Evolutionary conservation across 2,888 invertebrate species (phyloP), one percentile per base, ranked within the genome.

Genomic region (Pyrochroa serraticornis): DNA sequence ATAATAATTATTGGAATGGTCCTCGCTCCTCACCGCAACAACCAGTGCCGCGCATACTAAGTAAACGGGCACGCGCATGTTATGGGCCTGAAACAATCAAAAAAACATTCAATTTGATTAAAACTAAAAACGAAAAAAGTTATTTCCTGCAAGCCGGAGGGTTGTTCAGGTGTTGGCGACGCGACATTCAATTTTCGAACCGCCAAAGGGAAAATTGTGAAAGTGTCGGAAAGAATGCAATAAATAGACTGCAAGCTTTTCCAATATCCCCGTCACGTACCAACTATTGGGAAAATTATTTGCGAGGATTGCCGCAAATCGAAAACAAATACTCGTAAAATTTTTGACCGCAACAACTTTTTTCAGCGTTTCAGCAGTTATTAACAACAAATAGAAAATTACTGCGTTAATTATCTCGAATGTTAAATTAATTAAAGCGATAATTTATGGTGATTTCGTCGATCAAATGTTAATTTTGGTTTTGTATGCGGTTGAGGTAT

Each of bases 51-150:
- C 77, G 69, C 75, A 77, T 63, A 77, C 71, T 42, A 77, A 61
- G 71, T 77, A 78, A 63, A 77, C 69, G 67, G 76, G 74, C 62
- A 75, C 72, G 63, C 74, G 76, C 78, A 78, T 78, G 64, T 49
- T 77, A 65, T 58, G 64, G 55, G 62, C 60, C 71, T 75, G 70
- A 9, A 73, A 72, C 10, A 55, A 50, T 8, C 31, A 43, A 39
- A 58, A 53, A 39, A 12, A 39, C n/a, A 22, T 22, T 5, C 22
- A 39, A 3, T 39, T 10, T 39, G 12, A 39, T 39, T 39, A 14
- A 7, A 30, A 9, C 31, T 43, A 2, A 7, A 31, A 30, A n/a
- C 13, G 30, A 30, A 22, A 31, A n/a, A 30, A 43, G 31, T 12
- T 14, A 41, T 41, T 5, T 22, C 8, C 9, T 12, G 30, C 22